These are phyloP conservation scores for Drosophila yooni DNA, from an alignment of 2,888 invertebrate species.

Conservation along the genomic window DNA sequence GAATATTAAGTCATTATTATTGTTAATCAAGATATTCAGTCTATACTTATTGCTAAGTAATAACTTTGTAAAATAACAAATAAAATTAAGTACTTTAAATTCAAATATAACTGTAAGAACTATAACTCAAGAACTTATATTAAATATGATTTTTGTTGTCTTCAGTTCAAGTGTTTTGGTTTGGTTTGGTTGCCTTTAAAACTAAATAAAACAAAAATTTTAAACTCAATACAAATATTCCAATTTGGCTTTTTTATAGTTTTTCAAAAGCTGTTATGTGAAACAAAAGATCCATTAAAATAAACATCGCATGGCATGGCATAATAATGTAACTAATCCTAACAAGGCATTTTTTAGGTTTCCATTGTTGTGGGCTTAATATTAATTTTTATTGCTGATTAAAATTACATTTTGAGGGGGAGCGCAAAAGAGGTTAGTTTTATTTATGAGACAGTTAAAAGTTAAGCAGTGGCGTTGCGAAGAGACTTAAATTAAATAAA, in stretches of 20 bases:
- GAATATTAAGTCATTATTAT: not conserved
- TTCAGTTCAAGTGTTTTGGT: not conserved
- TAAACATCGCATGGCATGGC: conserved; percentile 2
- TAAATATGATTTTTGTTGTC: not conserved
- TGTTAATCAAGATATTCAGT: not conserved
- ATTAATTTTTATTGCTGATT: conserved; percentile 53
- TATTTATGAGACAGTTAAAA: conserved; percentile 44
- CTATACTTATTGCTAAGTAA: not conserved
- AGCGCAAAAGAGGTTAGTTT: conserved; percentile 33
- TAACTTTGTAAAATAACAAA: not conserved
- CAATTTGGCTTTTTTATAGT: conserved; percentile 16
- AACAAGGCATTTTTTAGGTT: conserved; percentile 12
- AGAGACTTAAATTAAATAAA: not conserved
- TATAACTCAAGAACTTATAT: not conserved
- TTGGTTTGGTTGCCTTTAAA: not conserved
- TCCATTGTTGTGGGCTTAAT: conserved; percentile 55
- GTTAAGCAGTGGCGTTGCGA: conserved; percentile 29
- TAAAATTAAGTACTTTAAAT: not conserved
- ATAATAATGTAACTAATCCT: conserved; percentile 20
- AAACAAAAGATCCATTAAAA: not conserved
- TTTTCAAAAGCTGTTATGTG: not conserved
- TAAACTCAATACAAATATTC: not conserved
- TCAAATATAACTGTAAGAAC: not conserved
- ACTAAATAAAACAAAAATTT: too few relatives aligned
- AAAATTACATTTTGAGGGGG: conserved; percentile 46